These are phyloP conservation scores for Iphiclides podalirius DNA, from an alignment of 2,888 invertebrate species.

Conservation along the genomic window DNA sequence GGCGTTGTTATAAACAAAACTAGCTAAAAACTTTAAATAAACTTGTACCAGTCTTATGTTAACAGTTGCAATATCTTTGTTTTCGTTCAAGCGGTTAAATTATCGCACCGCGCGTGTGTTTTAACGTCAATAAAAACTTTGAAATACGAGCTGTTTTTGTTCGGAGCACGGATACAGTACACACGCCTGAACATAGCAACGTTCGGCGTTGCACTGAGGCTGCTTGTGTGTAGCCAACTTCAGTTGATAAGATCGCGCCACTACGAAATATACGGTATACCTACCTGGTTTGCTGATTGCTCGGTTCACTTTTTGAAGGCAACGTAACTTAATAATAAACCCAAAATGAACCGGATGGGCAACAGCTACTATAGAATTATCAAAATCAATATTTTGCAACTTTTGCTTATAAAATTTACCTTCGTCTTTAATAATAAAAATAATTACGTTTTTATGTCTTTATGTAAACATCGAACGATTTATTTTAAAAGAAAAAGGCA, in stretches of 20 bases:
- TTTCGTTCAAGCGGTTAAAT: conserved; percentile 52
- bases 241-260: conserved; percentile 29
- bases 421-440: background rate
- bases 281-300: conserved; percentile 26
- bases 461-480: background rate
- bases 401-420: background rate
- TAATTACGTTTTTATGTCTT: background rate
- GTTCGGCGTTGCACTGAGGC: conserved; percentile 18
- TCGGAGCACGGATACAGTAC: conserved; percentile 54
- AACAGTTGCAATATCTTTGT: conserved; percentile 48
- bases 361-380: background rate
- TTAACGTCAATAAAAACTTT: conserved; percentile 50
- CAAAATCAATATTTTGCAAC: background rate
- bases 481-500: background rate
- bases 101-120: conserved; percentile 57
- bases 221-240: conserved; percentile 47
- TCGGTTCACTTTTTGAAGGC: conserved; percentile 5
- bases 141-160: conserved; percentile 60
- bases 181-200: conserved; percentile 23
- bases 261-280: background rate
- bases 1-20: conserved; percentile 57
- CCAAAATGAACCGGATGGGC: background rate
- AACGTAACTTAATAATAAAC: conserved; percentile 15
- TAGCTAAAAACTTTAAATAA: conserved; percentile 50
- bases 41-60: conserved; percentile 45